Evolutionary conservation across 2,888 invertebrate species (phyloP), one percentile per base, ranked within the genome.

Genomic region (Alsophila aescularia): DNA sequence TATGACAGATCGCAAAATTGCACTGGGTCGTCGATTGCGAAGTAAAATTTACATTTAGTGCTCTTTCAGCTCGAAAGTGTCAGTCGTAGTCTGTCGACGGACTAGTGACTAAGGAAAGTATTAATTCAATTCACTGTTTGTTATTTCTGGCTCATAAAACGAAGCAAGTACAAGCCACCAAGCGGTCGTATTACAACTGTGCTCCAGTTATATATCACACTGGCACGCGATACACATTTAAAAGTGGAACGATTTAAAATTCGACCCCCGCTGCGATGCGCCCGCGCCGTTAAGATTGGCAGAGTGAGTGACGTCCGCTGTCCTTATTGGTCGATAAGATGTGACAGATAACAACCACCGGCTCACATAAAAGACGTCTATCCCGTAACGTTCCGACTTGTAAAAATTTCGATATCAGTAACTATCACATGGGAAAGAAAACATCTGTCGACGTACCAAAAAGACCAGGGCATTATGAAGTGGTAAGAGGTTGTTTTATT

Each of bases 251-350:
- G 79, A 75, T 85, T 86, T 81, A 72, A 81, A 82, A 81, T 79
- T 81, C 76, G 78, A 83, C 90, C 87, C 90, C 90, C 83, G 90
- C 81, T 73, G 89, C 64, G 89, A 75, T 65, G 79, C 77, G 82
- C 81, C 77, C 76, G 85, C 82, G 64, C 73, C 72, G 70, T 75
- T 80, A 82, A 79, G 88, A 90, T 90, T 86, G 87, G 87, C 90
- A 86, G 84, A 83, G 77, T 87, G 91, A 90, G 88, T 90, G 90
- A 91, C 91, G 90, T 87, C 73, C 78, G 83, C 90, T 80, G 87
- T 89, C 90, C 90, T 83, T 88, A 89, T 88, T 85, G 89, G 88
- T 83, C 84, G 90, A 91, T 90, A 85, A 90, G 90, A 91, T 90
- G 81, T 85, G 85, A 86, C 84, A 79, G 90, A 89, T 90, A 90